These are phyloP conservation scores for Phoenicopterus ruber DNA, from an alignment of 2,113 vertebrate genomes.

Conservation along the genomic window DNA sequence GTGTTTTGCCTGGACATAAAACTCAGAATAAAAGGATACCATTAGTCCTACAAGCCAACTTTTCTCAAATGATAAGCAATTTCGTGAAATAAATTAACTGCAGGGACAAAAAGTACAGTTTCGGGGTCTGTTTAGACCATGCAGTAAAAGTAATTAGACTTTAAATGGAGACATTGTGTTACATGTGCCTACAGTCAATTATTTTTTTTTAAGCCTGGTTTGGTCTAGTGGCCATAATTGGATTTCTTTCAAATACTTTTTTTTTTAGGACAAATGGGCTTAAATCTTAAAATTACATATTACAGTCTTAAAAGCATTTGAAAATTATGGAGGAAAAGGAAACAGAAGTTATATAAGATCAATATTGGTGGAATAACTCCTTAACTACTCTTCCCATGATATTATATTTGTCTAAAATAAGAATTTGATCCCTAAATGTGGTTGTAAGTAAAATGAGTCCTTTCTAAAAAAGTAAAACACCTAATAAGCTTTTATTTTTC, in stretches of 20 bases:
- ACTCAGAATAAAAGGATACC: neutral
- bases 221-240: neutral
- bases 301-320: conserved; percentile 28
- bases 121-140: neutral
- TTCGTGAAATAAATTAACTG: neutral
- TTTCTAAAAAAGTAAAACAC: neutral
- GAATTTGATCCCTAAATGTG: neutral
- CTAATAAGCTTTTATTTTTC: neutral
- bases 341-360: neutral
- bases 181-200: neutral
- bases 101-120: neutral
- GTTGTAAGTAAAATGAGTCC: neutral
- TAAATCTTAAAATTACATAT: conserved; percentile 16
- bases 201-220: neutral
- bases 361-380: neutral
- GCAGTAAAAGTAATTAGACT: neutral
- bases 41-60: neutral
- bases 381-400: neutral
- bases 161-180: neutral
- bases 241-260: neutral
- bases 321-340: neutral
- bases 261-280: neutral
- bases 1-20: neutral
- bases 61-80: neutral
- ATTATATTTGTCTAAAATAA: neutral